Evolutionary conservation across 2,888 invertebrate species (phyloP), one percentile per base, ranked within the genome.

Genomic region (Physocephala rufipes): DNA sequence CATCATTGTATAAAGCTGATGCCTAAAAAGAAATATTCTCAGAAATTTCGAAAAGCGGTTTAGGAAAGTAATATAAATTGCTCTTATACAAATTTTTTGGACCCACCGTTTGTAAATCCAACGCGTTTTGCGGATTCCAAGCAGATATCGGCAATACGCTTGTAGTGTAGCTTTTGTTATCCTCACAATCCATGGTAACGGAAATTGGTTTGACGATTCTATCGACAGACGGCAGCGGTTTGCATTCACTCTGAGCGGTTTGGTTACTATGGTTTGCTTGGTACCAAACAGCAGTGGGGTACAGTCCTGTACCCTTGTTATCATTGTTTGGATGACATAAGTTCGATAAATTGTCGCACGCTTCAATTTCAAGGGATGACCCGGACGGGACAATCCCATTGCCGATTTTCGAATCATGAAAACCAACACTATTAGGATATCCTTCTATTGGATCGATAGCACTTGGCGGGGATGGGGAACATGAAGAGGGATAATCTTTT

Each of bases 241-340:
- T 70, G 59, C 70, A 61, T 16, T 63, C 70, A 59, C 70, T 71
- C 21, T 73, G 74, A 69, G 21, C 65, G 70, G 13, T 64, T 16
- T 15, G 64, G 19, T 28, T 67, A 64, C 43, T 58, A 53, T 45
- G 71, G 71, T 55, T 65, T 79, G 79, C n/a, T 49, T 36, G 2
- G 64, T 36, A 19, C 47, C 59, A 45, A 30, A 76, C 53, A 28
- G 71, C 68, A 45, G 63, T 53, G 66, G 72, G 74, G n/a, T 58
- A 58, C 24, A 28, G 26, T 9, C 9, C 36, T 75, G 62, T 1
- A 69, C 63, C 4, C 74, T 26, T 30, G 67, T 13, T 0, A 36
- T 16, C 26, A 47, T 74, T 74, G 71, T 79, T 81, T 73, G 80
- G 81, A 70, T 82, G 82, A 43, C 78, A 81, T 1, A 78, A 63